phyloP scores from a whole-genome alignment of 2,888 invertebrate genomes.

The Notocelia uddmanniana region DNA sequence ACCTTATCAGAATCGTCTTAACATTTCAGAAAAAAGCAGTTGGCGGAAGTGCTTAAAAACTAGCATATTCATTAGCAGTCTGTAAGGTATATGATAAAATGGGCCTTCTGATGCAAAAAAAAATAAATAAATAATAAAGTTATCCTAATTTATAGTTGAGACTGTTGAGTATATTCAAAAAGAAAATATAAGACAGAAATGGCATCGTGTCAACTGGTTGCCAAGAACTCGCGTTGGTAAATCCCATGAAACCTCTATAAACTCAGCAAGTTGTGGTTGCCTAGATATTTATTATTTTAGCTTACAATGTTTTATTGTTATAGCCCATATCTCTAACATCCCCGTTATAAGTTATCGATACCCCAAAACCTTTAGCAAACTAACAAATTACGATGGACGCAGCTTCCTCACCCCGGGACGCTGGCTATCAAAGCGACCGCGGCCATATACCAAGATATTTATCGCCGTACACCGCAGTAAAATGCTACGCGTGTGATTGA shows the following conservation, averaged over 20 bases:
- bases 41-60: no score
- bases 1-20: no score
- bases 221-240: not conserved
- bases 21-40: no score
- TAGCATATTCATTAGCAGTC: no score
- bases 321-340: not conserved
- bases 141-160: no score
- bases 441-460: constrained; percentile 80
- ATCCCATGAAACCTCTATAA: not conserved
- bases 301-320: constrained; percentile 2
- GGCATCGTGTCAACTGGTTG: not conserved
- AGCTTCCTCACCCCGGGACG: constrained; percentile 29
- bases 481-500: constrained; percentile 78
- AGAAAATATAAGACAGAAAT: not conserved
- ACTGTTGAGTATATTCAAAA: no score
- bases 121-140: no score
- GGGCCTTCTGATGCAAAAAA: no score
- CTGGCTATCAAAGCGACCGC: constrained; percentile 72
- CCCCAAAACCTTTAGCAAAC: constrained; percentile 40
- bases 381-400: constrained; percentile 35
- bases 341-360: constrained; percentile 30
- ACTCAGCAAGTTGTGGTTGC: not conserved
- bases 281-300: not conserved
- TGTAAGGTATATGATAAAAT: no score
- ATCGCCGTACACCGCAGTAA: constrained; percentile 72